These are phyloP conservation scores for Ctenodactylus gundi DNA, from an alignment of 2,113 vertebrate genomes.

Conservation along the genomic window DNA sequence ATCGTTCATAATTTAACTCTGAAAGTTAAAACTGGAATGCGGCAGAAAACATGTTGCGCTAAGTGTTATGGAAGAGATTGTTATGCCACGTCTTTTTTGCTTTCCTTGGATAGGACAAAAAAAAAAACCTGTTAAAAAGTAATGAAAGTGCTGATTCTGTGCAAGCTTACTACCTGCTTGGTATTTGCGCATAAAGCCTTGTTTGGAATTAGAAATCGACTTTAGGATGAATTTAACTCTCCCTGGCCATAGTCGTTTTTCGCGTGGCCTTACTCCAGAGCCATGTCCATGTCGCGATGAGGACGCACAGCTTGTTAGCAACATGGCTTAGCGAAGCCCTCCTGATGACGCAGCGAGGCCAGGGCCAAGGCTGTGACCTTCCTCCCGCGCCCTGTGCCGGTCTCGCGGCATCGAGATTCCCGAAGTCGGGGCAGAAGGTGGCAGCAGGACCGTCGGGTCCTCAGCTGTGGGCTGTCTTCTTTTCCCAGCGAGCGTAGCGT, in stretches of 20 bases:
- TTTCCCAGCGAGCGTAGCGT: too few relatives aligned
- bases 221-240: background rate
- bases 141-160: background rate
- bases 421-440: too few relatives aligned
- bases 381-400: background rate
- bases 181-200: background rate
- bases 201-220: background rate
- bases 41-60: background rate
- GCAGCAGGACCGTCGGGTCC: too few relatives aligned
- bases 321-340: background rate
- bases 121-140: conserved; percentile 19
- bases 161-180: background rate
- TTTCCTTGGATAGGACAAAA: background rate
- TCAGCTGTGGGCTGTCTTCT: too few relatives aligned
- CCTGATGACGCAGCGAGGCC: background rate
- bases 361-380: background rate
- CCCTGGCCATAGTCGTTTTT: background rate
- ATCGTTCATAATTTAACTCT: background rate
- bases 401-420: too few relatives aligned
- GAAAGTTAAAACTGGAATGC: conserved; percentile 6
- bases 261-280: background rate
- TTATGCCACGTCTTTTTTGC: background rate
- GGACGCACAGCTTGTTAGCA: background rate
- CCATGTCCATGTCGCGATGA: background rate
- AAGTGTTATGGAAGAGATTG: background rate